phyloP scores from a whole-genome alignment of 1,140 invertebrate species.

The Mya arenaria region DNA sequence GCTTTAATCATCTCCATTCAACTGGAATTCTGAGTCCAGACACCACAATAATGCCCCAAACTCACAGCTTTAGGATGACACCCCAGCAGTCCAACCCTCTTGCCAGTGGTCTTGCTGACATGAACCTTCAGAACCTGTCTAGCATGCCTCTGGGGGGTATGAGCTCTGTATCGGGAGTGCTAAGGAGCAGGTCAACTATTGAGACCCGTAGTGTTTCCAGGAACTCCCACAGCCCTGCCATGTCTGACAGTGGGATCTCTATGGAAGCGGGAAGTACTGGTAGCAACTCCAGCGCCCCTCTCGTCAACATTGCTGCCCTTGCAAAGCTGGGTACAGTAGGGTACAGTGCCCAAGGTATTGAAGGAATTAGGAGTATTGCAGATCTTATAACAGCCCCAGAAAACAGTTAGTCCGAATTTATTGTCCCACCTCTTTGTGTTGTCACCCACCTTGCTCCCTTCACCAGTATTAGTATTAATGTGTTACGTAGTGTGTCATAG shows the following conservation, averaged over 20 bases:
- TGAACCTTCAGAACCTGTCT: slow-evolving; percentile 31
- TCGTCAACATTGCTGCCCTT: slow-evolving; percentile 92
- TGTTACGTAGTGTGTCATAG: no score
- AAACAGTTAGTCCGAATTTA: slow-evolving; percentile 40
- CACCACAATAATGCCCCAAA: slow-evolving; percentile 58
- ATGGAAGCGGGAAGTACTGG: slow-evolving; percentile 85
- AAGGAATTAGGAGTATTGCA: slow-evolving; percentile 7
- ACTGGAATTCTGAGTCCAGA: slow-evolving; percentile 80
- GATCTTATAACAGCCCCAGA: slow-evolving; percentile 25
- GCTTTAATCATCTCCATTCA: slow-evolving; percentile 77
- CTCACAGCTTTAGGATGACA: slow-evolving; percentile 35
- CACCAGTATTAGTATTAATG: no score
- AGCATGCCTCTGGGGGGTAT: slow-evolving; percentile 8
- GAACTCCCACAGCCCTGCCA: slow-evolving; percentile 77
- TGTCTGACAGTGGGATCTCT: slow-evolving; percentile 81
- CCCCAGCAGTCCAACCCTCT: slow-evolving; percentile 1
- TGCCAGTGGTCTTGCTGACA: slow-evolving; percentile 36
- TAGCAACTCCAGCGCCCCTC: slow-evolving; percentile 87
- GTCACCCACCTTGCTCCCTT: slow-evolving; percentile 13
- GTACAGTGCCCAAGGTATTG: slow-evolving; percentile 64
- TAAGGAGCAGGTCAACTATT: slow-evolving; percentile 37
- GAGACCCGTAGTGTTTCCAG: slow-evolving; percentile 62
- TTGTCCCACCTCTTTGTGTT: slow-evolving; percentile 19
- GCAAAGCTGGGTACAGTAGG: slow-evolving; percentile 88
- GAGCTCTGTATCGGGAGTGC: slow-evolving; percentile 10